Conservation (phyloP, 2,797 vertebrate genomes). For the Pogoniulus pusillus region DNA sequence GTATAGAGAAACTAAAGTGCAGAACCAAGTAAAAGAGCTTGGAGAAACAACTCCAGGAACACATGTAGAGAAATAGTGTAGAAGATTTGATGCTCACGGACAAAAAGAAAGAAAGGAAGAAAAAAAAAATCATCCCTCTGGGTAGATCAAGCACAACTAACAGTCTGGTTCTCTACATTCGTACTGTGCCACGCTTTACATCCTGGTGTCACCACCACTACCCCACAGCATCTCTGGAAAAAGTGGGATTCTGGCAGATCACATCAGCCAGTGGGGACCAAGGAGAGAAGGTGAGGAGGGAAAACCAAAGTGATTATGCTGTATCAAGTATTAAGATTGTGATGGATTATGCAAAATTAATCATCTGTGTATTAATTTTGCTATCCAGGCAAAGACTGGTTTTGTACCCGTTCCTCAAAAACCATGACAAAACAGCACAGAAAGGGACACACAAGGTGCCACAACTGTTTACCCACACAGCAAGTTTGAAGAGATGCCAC, state of each 20-base stretch:
- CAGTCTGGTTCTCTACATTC: neutral
- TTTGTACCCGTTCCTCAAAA: neutral
- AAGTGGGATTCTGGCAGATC: neutral
- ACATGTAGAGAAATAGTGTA: neutral
- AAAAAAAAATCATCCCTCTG: neutral
- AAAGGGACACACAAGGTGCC: neutral
- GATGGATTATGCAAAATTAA: too few species aligned
- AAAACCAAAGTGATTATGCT: neutral
- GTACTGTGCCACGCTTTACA: neutral
- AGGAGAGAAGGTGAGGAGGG: neutral
- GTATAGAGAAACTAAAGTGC: neutral
- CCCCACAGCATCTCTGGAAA: neutral
- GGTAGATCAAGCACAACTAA: neutral
- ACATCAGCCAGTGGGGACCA: fast-evolving
- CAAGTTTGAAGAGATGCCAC: neutral
- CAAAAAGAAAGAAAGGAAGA: neutral
- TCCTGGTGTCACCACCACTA: neutral
- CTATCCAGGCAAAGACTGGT: too few species aligned
- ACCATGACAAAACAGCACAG: fast-evolving
- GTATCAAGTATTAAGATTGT: neutral
- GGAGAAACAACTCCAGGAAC: neutral
- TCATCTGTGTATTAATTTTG: too few species aligned
- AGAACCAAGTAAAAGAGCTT: neutral
- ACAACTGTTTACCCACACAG: fast-evolving
- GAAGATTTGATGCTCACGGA: neutral